phyloP scores from a whole-genome alignment of 30 jellyfish, hydroid and myxozoan species.

The Aurelia aurita complex sp. Pacific region DNA sequence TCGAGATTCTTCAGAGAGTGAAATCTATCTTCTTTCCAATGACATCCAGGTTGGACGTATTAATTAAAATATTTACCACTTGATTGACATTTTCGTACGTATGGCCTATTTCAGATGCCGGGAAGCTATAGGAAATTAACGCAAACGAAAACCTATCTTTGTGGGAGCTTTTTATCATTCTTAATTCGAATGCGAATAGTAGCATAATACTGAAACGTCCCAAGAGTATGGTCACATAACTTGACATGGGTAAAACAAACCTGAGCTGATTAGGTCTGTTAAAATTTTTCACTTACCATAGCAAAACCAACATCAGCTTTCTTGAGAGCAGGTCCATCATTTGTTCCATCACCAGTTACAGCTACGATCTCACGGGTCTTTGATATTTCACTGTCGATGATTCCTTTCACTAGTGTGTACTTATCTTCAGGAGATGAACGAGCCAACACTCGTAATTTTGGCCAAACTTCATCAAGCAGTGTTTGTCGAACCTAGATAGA shows the following conservation, averaged over 20 bases:
- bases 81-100: too few relatives aligned
- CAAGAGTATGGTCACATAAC: neutral
- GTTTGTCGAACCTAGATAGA: constrained; percentile 76
- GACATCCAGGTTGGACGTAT: too few relatives aligned
- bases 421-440: constrained; percentile 99
- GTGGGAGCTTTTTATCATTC: neutral
- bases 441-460: constrained; percentile 96
- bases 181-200: too few relatives aligned
- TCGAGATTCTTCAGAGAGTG: too few relatives aligned
- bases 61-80: too few relatives aligned
- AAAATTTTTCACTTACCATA: constrained; percentile 80
- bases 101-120: too few relatives aligned
- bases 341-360: constrained; percentile 99
- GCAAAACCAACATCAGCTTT: constrained; percentile 99
- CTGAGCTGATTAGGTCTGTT: neutral
- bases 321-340: constrained; percentile 99
- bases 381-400: constrained; percentile 84
- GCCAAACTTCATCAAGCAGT: constrained; percentile 96
- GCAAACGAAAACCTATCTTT: neutral
- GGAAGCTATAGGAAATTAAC: too few relatives aligned
- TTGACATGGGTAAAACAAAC: constrained; percentile 20
- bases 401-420: constrained; percentile 95
- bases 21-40: too few relatives aligned
- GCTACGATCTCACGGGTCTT: constrained; percentile 98
- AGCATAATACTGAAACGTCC: too few relatives aligned